A percentile compares a stretch with the other conserved stretches of the same genome.
These are phyloP conservation scores for Protosalanx chinensis DNA, from an alignment of 2,797 vertebrate genomes.

Conservation along the genomic window DNA sequence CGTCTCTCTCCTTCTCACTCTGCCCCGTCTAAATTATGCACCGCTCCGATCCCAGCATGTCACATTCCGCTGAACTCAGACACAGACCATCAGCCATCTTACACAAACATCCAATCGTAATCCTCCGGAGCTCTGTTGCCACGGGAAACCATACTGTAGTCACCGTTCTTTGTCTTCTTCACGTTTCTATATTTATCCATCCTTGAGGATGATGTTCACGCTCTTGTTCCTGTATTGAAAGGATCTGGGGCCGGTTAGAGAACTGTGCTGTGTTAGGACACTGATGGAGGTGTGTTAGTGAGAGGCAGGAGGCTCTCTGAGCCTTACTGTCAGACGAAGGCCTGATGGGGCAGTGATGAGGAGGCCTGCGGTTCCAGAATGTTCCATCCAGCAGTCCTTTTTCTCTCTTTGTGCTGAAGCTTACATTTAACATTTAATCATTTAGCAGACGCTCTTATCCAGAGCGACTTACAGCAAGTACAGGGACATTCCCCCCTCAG, in stretches of 20 bases:
- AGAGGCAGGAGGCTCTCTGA: background rate
- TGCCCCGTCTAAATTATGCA: background rate
- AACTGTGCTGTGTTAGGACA: background rate
- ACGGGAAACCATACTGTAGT: constrained; percentile 6
- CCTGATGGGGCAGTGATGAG: no score
- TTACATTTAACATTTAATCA: no score
- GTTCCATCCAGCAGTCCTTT: no score
- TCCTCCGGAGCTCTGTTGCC: background rate
- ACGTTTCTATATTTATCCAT: background rate
- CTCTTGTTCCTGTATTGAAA: background rate
- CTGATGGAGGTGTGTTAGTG: background rate
- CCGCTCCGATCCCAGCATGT: background rate
- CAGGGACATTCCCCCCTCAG: no score
- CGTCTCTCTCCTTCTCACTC: no score
- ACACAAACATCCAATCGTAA: background rate
- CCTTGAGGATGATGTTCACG: background rate
- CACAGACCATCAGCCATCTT: background rate
- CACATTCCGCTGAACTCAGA: background rate
- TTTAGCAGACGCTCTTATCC: no score
- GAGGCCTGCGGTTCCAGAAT: no score
- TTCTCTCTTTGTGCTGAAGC: no score
- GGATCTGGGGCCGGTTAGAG: background rate
- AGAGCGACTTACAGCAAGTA: no score
- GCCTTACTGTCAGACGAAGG: no score
- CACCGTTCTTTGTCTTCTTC: background rate